Percentiles rank a stretch among this genome's conserved stretches.
Evolutionary conservation across 2,888 invertebrate species (phyloP).

Genomic region (Harpagoxenus sublaevis): DNA sequence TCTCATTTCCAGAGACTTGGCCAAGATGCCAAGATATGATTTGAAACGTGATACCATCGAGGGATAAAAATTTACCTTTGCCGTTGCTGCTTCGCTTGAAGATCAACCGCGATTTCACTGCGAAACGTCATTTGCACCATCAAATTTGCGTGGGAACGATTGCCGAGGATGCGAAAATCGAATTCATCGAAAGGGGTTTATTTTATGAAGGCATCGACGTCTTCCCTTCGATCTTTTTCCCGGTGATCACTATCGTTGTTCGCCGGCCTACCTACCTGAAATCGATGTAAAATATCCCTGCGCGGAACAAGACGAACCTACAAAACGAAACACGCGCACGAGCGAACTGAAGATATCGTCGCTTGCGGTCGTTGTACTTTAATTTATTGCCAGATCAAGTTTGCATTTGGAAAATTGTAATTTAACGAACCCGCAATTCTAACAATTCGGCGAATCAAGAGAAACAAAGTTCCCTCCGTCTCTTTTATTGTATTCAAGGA

Average conservation of each 20-base stretch:
- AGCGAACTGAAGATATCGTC: slow-evolving; percentile 65
- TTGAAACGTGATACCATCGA: not conserved
- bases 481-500: not conserved
- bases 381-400: slow-evolving; percentile 13
- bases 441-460: not conserved
- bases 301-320: slow-evolving; percentile 58
- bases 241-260: not conserved
- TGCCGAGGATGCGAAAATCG: not conserved
- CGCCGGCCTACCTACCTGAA: slow-evolving; percentile 64
- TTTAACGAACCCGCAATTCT: not conserved
- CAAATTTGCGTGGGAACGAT: slow-evolving; percentile 19
- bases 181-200: not conserved
- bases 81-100: slow-evolving; percentile 43
- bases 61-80: slow-evolving; percentile 42
- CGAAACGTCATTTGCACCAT: slow-evolving; percentile 75
- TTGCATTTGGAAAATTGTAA: slow-evolving; percentile 6
- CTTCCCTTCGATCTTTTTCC: not conserved
- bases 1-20: not conserved
- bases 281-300: slow-evolving; percentile 59
- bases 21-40: not conserved
- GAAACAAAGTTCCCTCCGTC: not conserved
- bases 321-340: slow-evolving; percentile 66
- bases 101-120: slow-evolving; percentile 62
- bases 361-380: slow-evolving; percentile 8
- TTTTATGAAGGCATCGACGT: slow-evolving; percentile 18